phyloP scores from a whole-genome alignment of 1,140 invertebrate species.

The Heliconius himera region DNA sequence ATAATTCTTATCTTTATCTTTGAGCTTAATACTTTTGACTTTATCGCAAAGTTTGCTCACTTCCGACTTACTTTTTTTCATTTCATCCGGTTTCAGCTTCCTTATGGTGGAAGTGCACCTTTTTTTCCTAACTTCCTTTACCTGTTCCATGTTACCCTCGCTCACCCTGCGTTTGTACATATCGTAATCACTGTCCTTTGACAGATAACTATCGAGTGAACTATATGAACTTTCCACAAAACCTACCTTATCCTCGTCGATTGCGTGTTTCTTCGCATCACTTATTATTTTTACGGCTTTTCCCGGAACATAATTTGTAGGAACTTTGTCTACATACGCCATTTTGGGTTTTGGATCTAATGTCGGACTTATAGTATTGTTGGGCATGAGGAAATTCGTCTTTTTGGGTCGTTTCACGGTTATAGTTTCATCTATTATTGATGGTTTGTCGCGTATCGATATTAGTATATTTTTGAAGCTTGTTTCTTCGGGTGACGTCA shows the following conservation, averaged over 20 bases:
- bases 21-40: conserved; percentile 69
- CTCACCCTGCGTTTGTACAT: conserved; percentile 62
- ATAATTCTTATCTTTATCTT: conserved; percentile 65
- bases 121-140: conserved; percentile 51
- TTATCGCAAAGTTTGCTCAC: conserved; percentile 74
- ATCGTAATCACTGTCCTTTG: conserved; percentile 62
- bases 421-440: conserved; percentile 65
- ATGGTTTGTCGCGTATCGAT: conserved; percentile 67
- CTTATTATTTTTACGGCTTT: conserved; percentile 74
- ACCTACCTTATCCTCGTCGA: conserved; percentile 80
- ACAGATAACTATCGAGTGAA: conserved; percentile 67
- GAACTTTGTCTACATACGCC: conserved; percentile 67
- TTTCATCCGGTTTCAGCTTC: conserved; percentile 63
- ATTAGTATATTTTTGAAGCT: conserved; percentile 75
- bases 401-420: conserved; percentile 63
- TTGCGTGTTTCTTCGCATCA: conserved; percentile 55
- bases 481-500: conserved; percentile 68
- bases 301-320: conserved; percentile 63
- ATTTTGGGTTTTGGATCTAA: conserved; percentile 61
- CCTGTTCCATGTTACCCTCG: conserved; percentile 62
- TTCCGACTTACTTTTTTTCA: conserved; percentile 72
- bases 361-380: conserved; percentile 62
- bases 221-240: conserved; percentile 50
- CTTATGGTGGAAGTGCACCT: conserved; percentile 68
- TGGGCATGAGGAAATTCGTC: conserved; percentile 64